Conservation (phyloP, 2,113 vertebrate genomes). For the Choloepus hoffmanni region DNA sequence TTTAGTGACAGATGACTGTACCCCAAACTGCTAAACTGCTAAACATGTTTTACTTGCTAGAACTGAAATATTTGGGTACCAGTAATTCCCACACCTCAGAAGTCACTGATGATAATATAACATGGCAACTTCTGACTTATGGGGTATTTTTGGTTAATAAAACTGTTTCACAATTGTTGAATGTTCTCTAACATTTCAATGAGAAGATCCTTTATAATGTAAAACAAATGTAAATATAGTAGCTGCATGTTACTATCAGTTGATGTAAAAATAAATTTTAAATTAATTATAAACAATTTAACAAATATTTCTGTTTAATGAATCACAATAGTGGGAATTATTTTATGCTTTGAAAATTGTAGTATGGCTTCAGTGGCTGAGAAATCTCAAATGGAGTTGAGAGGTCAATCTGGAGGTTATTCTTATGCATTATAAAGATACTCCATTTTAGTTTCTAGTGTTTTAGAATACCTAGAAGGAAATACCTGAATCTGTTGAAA, state of each 20-base stretch:
- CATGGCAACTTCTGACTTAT: not conserved
- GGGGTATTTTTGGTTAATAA: not conserved
- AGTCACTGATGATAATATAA: not conserved
- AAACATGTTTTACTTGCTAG: not conserved
- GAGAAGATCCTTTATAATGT: not conserved
- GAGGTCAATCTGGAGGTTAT: too few species aligned
- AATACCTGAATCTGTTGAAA: too few species aligned
- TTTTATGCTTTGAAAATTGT: conserved; percentile 9
- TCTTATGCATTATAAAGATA: too few species aligned
- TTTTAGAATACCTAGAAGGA: too few species aligned
- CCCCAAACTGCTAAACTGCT: not conserved
- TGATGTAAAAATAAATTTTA: conserved; percentile 6
- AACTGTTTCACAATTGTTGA: not conserved
- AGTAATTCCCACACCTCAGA: not conserved
- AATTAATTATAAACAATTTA: not conserved
- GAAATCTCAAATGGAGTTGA: too few species aligned
- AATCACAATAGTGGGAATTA: not conserved
- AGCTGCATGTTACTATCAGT: not conserved
- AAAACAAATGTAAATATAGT: not conserved
- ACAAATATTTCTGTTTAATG: not conserved
- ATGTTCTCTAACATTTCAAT: not conserved
- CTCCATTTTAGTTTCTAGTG: too few species aligned
- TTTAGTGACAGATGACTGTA: not conserved
- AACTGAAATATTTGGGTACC: not conserved
- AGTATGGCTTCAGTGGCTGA: not conserved